Base-by-base conservation (phyloP, 1,140 invertebrate genomes). In the Dinoponera quadriceps region DNA sequence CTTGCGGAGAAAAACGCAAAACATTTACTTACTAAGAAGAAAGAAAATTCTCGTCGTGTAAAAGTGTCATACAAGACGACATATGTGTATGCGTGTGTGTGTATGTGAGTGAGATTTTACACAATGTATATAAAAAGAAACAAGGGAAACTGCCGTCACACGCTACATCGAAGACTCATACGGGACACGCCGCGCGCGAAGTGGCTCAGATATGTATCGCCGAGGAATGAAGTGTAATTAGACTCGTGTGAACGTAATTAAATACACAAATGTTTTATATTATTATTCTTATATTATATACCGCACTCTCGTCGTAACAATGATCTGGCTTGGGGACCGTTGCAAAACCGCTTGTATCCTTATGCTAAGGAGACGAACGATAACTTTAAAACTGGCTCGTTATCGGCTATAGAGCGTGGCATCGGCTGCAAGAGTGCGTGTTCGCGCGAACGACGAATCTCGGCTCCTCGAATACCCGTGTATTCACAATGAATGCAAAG, bases 241-340 rank as follows among this genome's bases (percentile, higher is more conserved):
- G 13, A 25, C 3, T 54, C 27, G 49, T 68, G 14, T 11, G 57
- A 83, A 48, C n/a, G 51, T 85, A 71, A 82, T 11, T 84, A 57
- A 66, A 81, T 65, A 85, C 18, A 49, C 48, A 44, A 33, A 78
- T 55, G 60, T 59, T 78, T 83, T 73, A 33, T 83, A 83, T 86
- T 55, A 65, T 75, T 84, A 87, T 49, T 65, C 51, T 74, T 86
- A 84, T 57, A 83, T 33, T 74, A 29, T 65, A 33, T 66, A 69
- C 38, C 27, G 48, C 38, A 74, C 55, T 85, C 9, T 72, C 57
- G 29, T n/a, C 75, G 4, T 65, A 87, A 88, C 63, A 87, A 83
- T 44, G n/a, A 72, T 69, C 59, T 44, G 59, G 65, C 18, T 73
- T 4, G 38, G 16, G 75, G 16, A 55, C n/a, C 60, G 48, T 59